These are phyloP conservation scores for Medauroidea extradentata DNA, from an alignment of 1,140 invertebrate genomes.

Conservation along the genomic window DNA sequence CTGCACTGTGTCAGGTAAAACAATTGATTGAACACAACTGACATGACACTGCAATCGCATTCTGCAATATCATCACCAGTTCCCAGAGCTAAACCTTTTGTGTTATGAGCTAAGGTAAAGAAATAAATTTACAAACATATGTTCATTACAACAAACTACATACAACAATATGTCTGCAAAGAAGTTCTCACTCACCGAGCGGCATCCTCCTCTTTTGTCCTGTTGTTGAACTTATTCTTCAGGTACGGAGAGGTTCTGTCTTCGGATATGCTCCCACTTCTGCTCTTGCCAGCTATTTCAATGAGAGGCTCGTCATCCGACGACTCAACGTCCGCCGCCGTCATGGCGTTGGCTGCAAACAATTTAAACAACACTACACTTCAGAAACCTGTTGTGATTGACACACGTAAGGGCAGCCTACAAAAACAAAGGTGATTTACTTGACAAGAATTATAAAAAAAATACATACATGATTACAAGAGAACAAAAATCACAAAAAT, in stretches of 20 bases:
- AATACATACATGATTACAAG: too few relatives aligned
- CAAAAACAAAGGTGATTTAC: too few relatives aligned
- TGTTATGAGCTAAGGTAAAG: neutral
- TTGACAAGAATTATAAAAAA: too few relatives aligned
- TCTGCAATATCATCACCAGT: neutral
- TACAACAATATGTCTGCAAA: neutral
- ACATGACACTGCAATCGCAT: too few relatives aligned
- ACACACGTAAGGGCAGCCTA: too few relatives aligned
- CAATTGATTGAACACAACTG: too few relatives aligned
- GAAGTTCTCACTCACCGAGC: neutral
- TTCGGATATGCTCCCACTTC: neutral
- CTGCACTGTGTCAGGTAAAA: too few relatives aligned
- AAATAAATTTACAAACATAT: neutral
- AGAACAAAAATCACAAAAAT: too few relatives aligned
- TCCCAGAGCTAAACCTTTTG: neutral
- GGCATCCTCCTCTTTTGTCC: neutral
- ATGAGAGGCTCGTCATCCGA: slow-evolving; percentile 76
- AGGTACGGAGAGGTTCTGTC: neutral
- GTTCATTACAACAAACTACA: neutral
- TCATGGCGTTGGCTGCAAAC: too few relatives aligned
- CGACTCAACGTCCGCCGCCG: slow-evolving; percentile 49
- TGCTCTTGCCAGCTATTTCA: slow-evolving; percentile 58
- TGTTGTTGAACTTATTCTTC: neutral
- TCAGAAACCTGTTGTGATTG: too few relatives aligned
- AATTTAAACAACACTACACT: too few relatives aligned